Evolutionary conservation across 2,888 invertebrate genomes (phyloP), one percentile per base, ranked within the genome.

Genomic region (Drosophila heteroneura): DNA sequence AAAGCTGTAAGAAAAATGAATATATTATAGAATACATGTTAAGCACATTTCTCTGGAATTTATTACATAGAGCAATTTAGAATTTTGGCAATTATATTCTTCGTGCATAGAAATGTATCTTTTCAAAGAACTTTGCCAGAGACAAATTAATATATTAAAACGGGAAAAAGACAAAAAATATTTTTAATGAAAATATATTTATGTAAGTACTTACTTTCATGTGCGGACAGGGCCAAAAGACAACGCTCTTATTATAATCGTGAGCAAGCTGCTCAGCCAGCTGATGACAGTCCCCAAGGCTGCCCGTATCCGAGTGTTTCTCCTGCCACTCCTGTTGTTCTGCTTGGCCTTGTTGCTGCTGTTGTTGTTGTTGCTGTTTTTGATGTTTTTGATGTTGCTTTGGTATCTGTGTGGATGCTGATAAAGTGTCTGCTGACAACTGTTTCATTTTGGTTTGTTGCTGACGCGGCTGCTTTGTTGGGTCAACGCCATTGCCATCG

Each of bases 201-300:
- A 9, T 47, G 47, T 9, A 26, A 16, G 19, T 57, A 92, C 93
- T 93, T 81, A 93, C 93, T 89, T 92, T 93, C 92, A 93, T 93
- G 73, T 85, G 90, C 41, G 93, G 92, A 83, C 93, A 93, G 62
- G 93, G 93, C 93, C 93, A 93, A 56, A 93, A 87, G 44, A 93
- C 84, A 54, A 93, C 86, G 66, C 91, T 93, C 81, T 93, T 93
- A 77, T 93, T 93, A 74, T 92, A 93, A 76, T 92, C 91, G 69
- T 83, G 89, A 64, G 92, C 91, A 70, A 94, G 88, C 82, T 92
- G 91, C 70, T 93, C 91, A 57, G 91, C 86, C 82, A 93, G 86
- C 77, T 93, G 92, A 84, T 93, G 92, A 84, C 93, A 93, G 81
- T 92, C 92, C 63, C 90, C 92, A 71, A 89, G 74, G 70, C 69